Evolutionary conservation across 53 echinoderm and acorn worm genomes (phyloP).

Genomic region (Paelopatides confundens): DNA sequence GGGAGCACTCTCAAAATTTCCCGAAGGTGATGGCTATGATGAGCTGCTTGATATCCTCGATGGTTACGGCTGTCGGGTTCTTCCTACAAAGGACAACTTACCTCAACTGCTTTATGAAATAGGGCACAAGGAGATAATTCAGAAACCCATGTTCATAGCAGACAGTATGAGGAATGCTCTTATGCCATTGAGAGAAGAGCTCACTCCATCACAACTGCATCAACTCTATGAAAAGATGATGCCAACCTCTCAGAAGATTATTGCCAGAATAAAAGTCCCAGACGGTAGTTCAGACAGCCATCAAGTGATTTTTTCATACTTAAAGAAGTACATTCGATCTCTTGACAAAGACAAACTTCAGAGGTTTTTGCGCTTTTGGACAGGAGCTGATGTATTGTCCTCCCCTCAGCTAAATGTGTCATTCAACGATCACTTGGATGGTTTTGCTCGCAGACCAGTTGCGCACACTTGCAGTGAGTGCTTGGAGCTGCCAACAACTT

Average conservation of each 20-base stretch:
- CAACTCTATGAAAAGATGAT: conserved; percentile 44
- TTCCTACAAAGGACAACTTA: conserved; percentile 20
- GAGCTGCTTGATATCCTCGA: conserved; percentile 48
- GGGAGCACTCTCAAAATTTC: conserved; percentile 28
- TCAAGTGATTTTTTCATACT: conserved; percentile 22
- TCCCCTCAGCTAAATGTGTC: background rate
- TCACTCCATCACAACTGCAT: conserved; percentile 25
- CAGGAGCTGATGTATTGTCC: conserved; percentile 18
- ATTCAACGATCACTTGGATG: background rate
- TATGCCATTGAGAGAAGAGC: conserved; percentile 36
- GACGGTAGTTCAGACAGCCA: conserved; percentile 26
- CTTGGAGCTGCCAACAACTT: conserved; percentile 20
- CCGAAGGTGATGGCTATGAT: conserved; percentile 16
- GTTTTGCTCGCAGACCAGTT: background rate
- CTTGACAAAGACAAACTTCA: conserved; percentile 47
- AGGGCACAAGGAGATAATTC: conserved; percentile 60
- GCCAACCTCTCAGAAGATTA: conserved; percentile 40
- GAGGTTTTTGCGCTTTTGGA: conserved; percentile 56
- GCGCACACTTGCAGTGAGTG: conserved; percentile 10
- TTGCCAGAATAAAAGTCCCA: conserved; percentile 44
- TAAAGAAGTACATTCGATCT: conserved; percentile 60
- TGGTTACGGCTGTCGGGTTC: conserved; percentile 34
- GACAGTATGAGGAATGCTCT: conserved; percentile 50
- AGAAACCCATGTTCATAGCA: conserved; percentile 58
- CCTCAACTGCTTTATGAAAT: conserved; percentile 52